A percentile compares a stretch with the other conserved stretches of the same genome.
These are phyloP conservation scores for Panthera leo DNA, from an alignment of 2,113 vertebrate species.

Conservation along the genomic window DNA sequence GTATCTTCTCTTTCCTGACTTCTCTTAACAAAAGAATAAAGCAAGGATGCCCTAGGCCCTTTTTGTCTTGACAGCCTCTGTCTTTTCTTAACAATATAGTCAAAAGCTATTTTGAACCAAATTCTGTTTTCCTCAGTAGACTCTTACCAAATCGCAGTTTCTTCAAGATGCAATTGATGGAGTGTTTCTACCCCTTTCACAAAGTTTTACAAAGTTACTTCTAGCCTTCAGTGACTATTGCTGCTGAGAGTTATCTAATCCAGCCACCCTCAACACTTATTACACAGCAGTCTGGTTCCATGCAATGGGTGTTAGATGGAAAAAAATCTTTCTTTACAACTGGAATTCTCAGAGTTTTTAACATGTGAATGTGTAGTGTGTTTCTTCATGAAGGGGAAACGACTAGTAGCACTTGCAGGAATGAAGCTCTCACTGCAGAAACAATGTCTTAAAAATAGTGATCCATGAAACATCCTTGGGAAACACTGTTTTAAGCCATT, in stretches of 20 bases:
- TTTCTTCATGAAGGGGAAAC: not conserved
- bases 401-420: not conserved
- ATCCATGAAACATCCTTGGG: not conserved
- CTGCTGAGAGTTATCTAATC: not conserved
- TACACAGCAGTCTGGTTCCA: not conserved
- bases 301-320: not conserved
- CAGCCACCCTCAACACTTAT: not conserved
- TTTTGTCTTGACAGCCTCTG: not conserved
- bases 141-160: conserved; percentile 27
- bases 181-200: conserved; percentile 13
- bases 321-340: not conserved
- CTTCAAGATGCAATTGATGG: not conserved
- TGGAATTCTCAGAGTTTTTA: not conserved
- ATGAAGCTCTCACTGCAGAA: not conserved
- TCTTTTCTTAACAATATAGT: not conserved
- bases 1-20: not conserved
- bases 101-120: conserved; percentile 4
- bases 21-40: not conserved
- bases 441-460: not conserved
- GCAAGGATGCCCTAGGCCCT: not conserved
- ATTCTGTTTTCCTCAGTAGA: conserved; percentile 19
- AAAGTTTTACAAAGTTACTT: conserved; percentile 1
- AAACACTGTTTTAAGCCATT: conserved; percentile 31
- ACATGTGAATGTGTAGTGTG: not conserved
- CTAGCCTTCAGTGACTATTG: not conserved